Evolutionary conservation across 2,888 invertebrate species (phyloP), one percentile per base, ranked within the genome.

Genomic region (Agriopis leucophaearia): DNA sequence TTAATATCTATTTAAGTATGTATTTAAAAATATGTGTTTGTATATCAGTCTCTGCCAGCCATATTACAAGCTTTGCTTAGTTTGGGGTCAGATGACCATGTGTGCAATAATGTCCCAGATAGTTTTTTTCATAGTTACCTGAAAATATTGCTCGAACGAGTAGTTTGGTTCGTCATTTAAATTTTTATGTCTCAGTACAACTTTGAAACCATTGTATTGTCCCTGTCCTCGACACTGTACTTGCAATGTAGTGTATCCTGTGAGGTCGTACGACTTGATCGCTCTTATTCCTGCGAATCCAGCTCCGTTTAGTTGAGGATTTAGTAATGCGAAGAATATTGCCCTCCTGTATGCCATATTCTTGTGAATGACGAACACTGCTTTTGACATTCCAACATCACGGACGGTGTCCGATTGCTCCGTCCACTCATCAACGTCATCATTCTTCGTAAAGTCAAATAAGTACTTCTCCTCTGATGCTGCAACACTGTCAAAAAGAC

Each of bases 261-360:
- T 87, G 7, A 96, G 84, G 79, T 96, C 85, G 65, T 95, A 91
- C 27, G 87, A 80, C 9, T 89, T 91, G 13, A 87, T 77, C n/a
- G 91, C 94, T 70, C 95, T 84, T 70, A 95, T 91, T 12, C 96
- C 96, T 40, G 96, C 96, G 82, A 96, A 96, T 1, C 96, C 95
- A 27, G 96, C 96, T 0, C 96, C 96, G 73, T 96, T 96, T 9
- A 94, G 90, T 85, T 96, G 96, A 5, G 96, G 96, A 80, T 96
- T 96, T 27, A 96, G 80, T 56, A 96, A 84, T 4, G 95, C 94
- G 76, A 96, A 96, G 75, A 96, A 95, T 76, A 96, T 89, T 0
- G 95, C 96, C 80, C 95, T 85, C 79, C 95, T 94, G 72, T 95
- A 96, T 42, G 93, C 84, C 72, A 91, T 88, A 54, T 96, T 95